A percentile compares a stretch with the other conserved stretches of the same genome.
Evolutionary conservation across 2,113 vertebrate species (phyloP).

Genomic region (Mormyrus iriodes): DNA sequence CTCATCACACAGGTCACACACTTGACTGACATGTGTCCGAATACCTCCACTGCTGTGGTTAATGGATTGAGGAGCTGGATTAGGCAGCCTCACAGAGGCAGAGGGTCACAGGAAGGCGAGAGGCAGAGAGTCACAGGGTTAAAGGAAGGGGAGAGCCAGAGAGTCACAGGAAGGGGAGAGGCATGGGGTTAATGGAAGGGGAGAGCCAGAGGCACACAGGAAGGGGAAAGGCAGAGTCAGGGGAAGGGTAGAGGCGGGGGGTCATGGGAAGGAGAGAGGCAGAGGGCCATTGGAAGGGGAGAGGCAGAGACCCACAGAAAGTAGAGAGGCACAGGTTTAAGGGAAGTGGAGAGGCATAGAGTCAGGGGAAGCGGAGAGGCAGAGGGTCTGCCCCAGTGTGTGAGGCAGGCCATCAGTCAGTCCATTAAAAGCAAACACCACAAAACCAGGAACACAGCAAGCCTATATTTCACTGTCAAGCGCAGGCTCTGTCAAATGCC

Average conservation of each 20-base stretch:
- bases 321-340: neutral
- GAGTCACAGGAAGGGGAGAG: too few species aligned
- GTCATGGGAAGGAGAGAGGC: too few species aligned
- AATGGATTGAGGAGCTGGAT: neutral
- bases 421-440: neutral
- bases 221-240: too few species aligned
- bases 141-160: too few species aligned
- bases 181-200: too few species aligned
- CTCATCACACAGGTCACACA: neutral
- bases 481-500: neutral
- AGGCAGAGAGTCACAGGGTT: too few species aligned
- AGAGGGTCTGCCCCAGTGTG: neutral
- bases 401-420: neutral
- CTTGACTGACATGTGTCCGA: neutral
- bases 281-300: too few species aligned
- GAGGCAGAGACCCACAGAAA: too few species aligned
- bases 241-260: too few species aligned
- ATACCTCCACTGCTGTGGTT: neutral
- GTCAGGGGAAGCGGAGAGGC: neutral
- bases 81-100: neutral
- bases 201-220: too few species aligned
- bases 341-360: neutral
- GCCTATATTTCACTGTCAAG: neutral
- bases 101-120: too few species aligned
- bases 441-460: neutral